Conservation (phyloP, 2,113 vertebrate genomes). For the Talpa occidentalis region DNA sequence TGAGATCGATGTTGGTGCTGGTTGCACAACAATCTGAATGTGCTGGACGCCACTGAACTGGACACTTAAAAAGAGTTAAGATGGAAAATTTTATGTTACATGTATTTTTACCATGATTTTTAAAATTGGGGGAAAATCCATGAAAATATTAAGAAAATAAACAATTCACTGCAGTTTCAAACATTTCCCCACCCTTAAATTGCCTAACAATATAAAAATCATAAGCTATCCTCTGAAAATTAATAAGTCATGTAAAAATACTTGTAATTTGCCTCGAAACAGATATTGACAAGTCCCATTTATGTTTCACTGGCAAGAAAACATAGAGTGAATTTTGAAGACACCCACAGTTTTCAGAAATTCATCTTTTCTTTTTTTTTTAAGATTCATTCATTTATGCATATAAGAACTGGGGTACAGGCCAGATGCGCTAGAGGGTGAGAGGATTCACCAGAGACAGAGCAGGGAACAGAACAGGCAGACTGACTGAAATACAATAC, state of each 20-base stretch:
- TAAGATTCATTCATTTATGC: too few relatives aligned
- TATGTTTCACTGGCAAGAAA: background rate
- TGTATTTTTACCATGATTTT: background rate
- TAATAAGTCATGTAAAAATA: background rate
- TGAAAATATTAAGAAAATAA: constrained; percentile 16
- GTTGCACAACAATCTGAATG: background rate
- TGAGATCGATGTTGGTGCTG: background rate
- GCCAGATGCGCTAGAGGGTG: too few relatives aligned
- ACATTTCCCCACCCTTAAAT: background rate
- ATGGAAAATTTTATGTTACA: background rate
- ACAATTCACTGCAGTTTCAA: background rate
- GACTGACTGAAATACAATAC: too few relatives aligned
- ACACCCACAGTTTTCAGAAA: background rate
- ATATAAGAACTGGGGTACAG: too few relatives aligned
- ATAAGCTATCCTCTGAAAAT: background rate
- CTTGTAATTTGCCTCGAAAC: background rate
- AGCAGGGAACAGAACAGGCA: too few relatives aligned
- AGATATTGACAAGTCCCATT: background rate
- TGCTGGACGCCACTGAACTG: background rate
- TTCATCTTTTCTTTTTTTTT: background rate
- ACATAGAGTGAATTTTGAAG: background rate
- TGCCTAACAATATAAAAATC: background rate
- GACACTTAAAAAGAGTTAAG: background rate
- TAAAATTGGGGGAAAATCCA: background rate
- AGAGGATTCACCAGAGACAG: too few relatives aligned